phyloP scores from a whole-genome alignment of 2,888 invertebrate species.

The Sycophila texana region DNA sequence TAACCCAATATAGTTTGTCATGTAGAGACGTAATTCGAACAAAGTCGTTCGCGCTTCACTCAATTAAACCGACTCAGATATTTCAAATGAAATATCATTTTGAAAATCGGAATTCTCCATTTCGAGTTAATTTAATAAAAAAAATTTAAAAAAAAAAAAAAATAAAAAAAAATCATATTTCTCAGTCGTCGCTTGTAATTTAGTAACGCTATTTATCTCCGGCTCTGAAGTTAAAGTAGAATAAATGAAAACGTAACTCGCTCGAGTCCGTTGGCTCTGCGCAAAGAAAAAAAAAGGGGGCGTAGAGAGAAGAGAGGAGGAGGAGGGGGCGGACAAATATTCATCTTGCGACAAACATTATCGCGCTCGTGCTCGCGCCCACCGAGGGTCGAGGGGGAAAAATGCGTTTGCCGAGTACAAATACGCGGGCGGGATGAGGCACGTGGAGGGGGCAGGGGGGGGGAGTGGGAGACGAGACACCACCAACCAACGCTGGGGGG shows the following conservation, averaged over 20 bases:
- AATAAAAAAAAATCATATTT: background rate
- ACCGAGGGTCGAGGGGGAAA: conserved; percentile 1
- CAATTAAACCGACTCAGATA: too few relatives aligned
- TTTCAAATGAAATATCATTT: too few relatives aligned
- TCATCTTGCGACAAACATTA: conserved; percentile 30
- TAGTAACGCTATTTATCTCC: background rate
- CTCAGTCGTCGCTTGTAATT: background rate
- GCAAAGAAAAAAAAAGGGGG: too few relatives aligned
- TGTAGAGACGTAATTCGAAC: too few relatives aligned
- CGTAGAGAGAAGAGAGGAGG: too few relatives aligned
- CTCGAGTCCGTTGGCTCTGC: too few relatives aligned
- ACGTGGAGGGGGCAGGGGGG: background rate
- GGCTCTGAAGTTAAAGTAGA: background rate
- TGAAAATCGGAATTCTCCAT: too few relatives aligned
- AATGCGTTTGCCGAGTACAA: conserved; percentile 33
- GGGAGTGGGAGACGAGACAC: background rate
- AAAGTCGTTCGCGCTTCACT: too few relatives aligned
- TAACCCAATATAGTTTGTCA: too few relatives aligned
- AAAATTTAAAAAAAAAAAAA: background rate
- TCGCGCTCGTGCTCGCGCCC: background rate
- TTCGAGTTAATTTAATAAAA: too few relatives aligned
- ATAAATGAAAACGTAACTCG: background rate
- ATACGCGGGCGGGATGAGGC: background rate
- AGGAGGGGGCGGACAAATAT: background rate
- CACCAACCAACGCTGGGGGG: background rate